Percentiles rank a stretch among this genome's conserved stretches.
These are phyloP conservation scores for Euplexia lucipara DNA, from an alignment of 2,888 invertebrate species.

Conservation along the genomic window DNA sequence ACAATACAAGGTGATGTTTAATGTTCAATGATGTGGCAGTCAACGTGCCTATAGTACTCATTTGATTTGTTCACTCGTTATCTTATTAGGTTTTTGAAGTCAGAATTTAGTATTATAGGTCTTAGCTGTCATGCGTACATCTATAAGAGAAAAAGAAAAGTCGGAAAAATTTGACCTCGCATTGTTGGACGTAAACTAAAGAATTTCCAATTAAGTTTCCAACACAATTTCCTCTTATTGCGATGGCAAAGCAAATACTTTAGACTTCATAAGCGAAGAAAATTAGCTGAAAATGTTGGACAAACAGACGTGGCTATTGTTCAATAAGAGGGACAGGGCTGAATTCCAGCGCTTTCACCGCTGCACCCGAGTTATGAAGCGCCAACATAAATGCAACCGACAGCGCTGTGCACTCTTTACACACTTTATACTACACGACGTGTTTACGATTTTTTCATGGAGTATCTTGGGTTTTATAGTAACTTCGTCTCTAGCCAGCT, in stretches of 20 bases:
- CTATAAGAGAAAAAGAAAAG: no score
- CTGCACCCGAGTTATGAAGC: constrained; percentile 74
- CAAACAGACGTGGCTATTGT: constrained; percentile 74
- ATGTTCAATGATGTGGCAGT: constrained; percentile 4
- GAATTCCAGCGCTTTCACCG: constrained; percentile 77
- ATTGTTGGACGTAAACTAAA: constrained; percentile 7
- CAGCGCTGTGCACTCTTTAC: constrained; percentile 40
- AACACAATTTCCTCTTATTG: constrained; percentile 35
- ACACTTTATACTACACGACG: constrained; percentile 49
- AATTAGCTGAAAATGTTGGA: constrained; percentile 71
- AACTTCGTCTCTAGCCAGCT: background rate
- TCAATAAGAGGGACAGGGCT: constrained; percentile 70
- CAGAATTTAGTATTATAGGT: no score
- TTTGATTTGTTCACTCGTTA: no score
- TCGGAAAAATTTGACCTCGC: background rate
- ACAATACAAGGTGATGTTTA: constrained; percentile 31
- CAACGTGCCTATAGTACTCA: no score
- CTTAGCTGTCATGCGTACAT: no score
- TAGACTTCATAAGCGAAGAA: constrained; percentile 56
- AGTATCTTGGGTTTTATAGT: constrained; percentile 27
- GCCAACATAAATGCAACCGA: constrained; percentile 74
- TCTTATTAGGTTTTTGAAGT: no score
- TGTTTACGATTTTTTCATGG: constrained; percentile 42
- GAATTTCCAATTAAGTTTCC: constrained; percentile 44
- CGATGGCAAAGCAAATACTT: constrained; percentile 64